phyloP scores from a whole-genome alignment of 2,797 vertebrate species.

The Lacerta agilis region DNA sequence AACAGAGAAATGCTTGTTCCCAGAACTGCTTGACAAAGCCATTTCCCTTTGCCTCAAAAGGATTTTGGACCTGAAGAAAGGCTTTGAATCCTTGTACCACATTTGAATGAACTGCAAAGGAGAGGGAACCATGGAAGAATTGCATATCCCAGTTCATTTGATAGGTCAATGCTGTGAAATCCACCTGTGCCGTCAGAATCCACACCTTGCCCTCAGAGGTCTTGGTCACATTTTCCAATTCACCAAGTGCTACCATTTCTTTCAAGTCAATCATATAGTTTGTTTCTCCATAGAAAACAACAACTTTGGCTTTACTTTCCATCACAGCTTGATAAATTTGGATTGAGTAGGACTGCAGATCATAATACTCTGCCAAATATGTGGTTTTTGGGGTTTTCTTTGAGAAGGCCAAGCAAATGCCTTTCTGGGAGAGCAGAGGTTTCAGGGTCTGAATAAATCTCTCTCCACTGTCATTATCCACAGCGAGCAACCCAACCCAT shows the following conservation, averaged over 20 bases:
- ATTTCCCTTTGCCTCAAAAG: neutral
- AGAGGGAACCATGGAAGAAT: slow-evolving; percentile 13
- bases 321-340: neutral
- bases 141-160: neutral
- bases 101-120: slow-evolving; percentile 1
- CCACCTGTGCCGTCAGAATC: slow-evolving; percentile 17
- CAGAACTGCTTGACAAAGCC: slow-evolving; percentile 3
- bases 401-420: slow-evolving; percentile 14
- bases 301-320: neutral
- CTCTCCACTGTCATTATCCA: neutral
- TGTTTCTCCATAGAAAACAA: slow-evolving; percentile 2
- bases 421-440: neutral
- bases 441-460: neutral
- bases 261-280: neutral
- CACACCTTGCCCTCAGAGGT: neutral
- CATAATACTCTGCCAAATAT: neutral
- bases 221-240: neutral
- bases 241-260: neutral
- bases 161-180: neutral
- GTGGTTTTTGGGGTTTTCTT: neutral
- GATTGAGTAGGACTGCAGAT: neutral
- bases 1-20: neutral
- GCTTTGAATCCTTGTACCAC: slow-evolving; percentile 12
- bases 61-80: slow-evolving; percentile 1
- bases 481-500: slow-evolving; percentile 34